Evolutionary conservation across 2,113 vertebrate species (phyloP), one percentile per base, ranked within the genome.

Genomic region (Naja naja): DNA sequence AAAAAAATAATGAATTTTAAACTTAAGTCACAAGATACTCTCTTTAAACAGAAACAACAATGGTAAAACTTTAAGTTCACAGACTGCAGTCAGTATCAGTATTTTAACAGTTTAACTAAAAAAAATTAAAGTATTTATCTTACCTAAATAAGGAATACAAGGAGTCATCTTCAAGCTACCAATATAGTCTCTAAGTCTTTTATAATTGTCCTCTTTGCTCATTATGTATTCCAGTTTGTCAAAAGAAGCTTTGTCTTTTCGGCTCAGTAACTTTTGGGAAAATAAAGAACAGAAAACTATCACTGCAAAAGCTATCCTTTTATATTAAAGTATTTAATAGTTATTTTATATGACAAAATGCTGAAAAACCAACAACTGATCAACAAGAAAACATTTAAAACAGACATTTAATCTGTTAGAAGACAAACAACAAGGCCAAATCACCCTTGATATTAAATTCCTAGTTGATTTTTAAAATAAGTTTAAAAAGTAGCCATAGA

Each of bases 151-250:
- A 20, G 99, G 99, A 97, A 99, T 99, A 94, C 99, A 99, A 45
- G 99, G 99, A 92, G 99, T 99, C 99, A 99, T 99, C 98, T 99
- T 99, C 98, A 99, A 98, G 97, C 98, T 99, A 97, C 98, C 98
- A 95, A 99, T 99, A 96, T 98, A 99, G 96, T 99, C 98, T 97
- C 99, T 98, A 95, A 99, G 98, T 56, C 99, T 98, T 97, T 99
- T 99, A 96, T 99, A 99, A 97, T 99, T 99, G 97, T 99, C 99
- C 97, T 99, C 99, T 98, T 99, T 99, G 96, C 99, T 98, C 98
- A 99, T 99, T 95, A 99, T 98, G 96, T 99, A 99, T 95, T 99
- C 99, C 92, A 99, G 93, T 89, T 99, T 99, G 95, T 99, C 99
- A 97, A 99, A 99, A 2, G 98, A 98, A 27, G 99, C 98, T 98